Percentiles rank a stretch among this genome's conserved stretches.
Evolutionary conservation across 2,888 invertebrate species (phyloP).

Genomic region (Catocala nupta): DNA sequence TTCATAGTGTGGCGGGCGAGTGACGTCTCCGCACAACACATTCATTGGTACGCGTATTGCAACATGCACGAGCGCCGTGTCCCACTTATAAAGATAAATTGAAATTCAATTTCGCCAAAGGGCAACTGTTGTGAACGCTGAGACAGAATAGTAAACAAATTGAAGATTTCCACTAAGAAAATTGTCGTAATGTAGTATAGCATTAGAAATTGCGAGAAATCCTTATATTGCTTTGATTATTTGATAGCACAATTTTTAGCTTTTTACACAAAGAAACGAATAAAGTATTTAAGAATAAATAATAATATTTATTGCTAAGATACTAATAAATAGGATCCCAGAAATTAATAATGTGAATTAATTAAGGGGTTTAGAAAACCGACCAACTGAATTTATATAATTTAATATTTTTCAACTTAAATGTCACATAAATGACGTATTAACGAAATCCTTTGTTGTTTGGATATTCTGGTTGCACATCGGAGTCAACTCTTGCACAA

Average conservation of each 20-base stretch:
- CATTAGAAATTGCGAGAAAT: conserved; percentile 2
- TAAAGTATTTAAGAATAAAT: too few relatives aligned
- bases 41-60: conserved; percentile 76
- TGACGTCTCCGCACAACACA: conserved; percentile 70
- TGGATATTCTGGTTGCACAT: conserved; percentile 69
- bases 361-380: background rate
- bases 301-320: too few relatives aligned
- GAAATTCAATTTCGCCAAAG: conserved; percentile 84
- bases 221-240: background rate
- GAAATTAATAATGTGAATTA: background rate
- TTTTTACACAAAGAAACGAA: too few relatives aligned
- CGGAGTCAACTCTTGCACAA: conserved; percentile 73
- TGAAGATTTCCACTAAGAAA: conserved; percentile 30
- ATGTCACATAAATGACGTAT: conserved; percentile 38
- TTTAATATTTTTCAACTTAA: conserved; percentile 9
- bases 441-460: conserved; percentile 67
- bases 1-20: conserved; percentile 47
- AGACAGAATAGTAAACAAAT: conserved; percentile 63
- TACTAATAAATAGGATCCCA: too few relatives aligned
- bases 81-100: conserved; percentile 83
- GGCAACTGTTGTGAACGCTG: conserved; percentile 70
- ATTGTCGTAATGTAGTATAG: background rate
- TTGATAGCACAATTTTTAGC: too few relatives aligned
- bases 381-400: background rate
- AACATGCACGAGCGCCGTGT: conserved; percentile 71